A percentile compares a stretch with the other conserved stretches of the same genome.
phyloP scores from a whole-genome alignment of 2,113 vertebrate genomes.

The Corydoras sp. region DNA sequence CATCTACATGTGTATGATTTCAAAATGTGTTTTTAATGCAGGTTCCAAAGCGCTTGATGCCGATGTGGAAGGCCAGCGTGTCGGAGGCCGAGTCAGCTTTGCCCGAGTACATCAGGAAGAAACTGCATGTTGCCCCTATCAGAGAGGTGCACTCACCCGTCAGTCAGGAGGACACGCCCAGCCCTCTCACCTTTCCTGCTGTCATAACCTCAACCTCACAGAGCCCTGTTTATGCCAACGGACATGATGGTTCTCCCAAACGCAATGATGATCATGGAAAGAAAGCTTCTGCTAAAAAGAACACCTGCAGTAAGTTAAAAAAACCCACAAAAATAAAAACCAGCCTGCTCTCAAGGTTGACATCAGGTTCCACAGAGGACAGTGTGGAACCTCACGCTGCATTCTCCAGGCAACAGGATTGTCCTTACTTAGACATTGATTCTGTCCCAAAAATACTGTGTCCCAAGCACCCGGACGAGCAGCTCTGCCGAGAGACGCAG shows the following conservation, averaged over 20 bases:
- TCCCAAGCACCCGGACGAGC: slow-evolving; percentile 55
- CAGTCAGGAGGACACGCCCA: slow-evolving; percentile 38
- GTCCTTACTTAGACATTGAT: slow-evolving; percentile 62
- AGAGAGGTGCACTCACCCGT: slow-evolving; percentile 40
- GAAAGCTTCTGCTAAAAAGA: slow-evolving; percentile 57
- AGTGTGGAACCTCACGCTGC: slow-evolving; percentile 25
- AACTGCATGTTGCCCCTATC: slow-evolving; percentile 38
- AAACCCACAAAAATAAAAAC: slow-evolving; percentile 56
- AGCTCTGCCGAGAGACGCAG: slow-evolving; percentile 35
- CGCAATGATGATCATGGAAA: slow-evolving; percentile 43
- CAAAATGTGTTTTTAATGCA: slow-evolving; percentile 39
- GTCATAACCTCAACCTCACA: slow-evolving; percentile 28
- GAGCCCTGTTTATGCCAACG: slow-evolving; percentile 35
- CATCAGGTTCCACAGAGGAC: slow-evolving; percentile 14
- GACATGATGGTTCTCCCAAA: slow-evolving; percentile 44
- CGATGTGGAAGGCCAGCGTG: slow-evolving; percentile 87
- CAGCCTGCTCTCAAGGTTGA: slow-evolving; percentile 43
- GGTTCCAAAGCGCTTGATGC: slow-evolving; percentile 86
- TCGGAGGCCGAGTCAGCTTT: slow-evolving; percentile 79
- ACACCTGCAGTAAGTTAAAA: slow-evolving; percentile 54
- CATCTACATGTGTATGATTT: too few relatives aligned
- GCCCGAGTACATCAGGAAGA: slow-evolving; percentile 59
- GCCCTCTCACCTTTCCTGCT: slow-evolving; percentile 33
- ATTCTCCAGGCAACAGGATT: slow-evolving; percentile 55
- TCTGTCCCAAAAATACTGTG: slow-evolving; percentile 62